Conservation (phyloP, 2,888 invertebrate species). For the Oegoconia quadripuncta region DNA sequence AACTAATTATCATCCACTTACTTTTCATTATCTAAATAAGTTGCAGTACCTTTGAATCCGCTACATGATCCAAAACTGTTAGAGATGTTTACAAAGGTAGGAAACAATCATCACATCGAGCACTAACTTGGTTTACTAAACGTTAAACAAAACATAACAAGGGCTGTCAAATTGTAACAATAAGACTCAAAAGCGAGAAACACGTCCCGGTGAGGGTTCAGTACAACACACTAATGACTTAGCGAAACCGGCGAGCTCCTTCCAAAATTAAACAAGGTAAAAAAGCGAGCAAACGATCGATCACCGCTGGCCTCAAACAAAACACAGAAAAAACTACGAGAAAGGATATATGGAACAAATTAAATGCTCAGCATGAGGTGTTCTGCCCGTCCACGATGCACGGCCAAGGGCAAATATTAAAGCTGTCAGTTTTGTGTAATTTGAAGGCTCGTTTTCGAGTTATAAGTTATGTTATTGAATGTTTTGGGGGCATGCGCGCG, state of each 20-base stretch:
- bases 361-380: conserved; percentile 76
- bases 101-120: neutral
- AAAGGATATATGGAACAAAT: conserved; percentile 76
- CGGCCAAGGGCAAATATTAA: conserved; percentile 73
- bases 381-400: conserved; percentile 41
- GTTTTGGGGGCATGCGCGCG: conserved; percentile 51
- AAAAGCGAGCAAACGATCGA: conserved; percentile 74
- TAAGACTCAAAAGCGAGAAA: conserved; percentile 44
- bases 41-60: too few relatives aligned
- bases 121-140: conserved; percentile 26
- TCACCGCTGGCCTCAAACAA: conserved; percentile 67
- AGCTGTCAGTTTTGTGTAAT: conserved; percentile 75
- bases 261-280: conserved; percentile 74
- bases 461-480: conserved; percentile 75
- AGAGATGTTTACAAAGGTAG: too few relatives aligned
- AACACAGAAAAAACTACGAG: conserved; percentile 69
- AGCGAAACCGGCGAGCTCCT: conserved; percentile 67
- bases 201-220: conserved; percentile 24
- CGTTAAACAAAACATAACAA: conserved; percentile 24
- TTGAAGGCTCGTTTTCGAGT: conserved; percentile 69
- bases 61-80: too few relatives aligned
- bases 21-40: too few relatives aligned
- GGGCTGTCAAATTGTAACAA: conserved; percentile 48
- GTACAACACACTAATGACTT: conserved; percentile 65
- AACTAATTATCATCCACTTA: too few relatives aligned